Conservation (phyloP, 92 coral and sea anemone species). For the Virgularia gustaviana region DNA sequence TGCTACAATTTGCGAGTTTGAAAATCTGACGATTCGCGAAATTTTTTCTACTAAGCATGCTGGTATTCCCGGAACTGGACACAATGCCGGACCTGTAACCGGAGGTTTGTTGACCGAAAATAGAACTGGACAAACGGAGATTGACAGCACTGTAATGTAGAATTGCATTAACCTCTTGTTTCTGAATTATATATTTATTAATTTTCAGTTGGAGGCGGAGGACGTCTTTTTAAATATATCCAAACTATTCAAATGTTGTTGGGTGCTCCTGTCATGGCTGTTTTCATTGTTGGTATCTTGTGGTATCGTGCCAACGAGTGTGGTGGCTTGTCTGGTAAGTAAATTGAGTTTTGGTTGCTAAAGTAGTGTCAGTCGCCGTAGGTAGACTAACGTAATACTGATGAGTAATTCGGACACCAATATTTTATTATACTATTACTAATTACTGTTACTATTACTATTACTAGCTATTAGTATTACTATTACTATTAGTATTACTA, state of each 20-base stretch:
- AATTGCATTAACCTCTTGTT: background rate
- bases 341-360: background rate
- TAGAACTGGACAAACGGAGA: too few relatives aligned
- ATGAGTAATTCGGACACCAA: background rate
- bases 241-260: conserved; percentile 22
- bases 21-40: too few relatives aligned
- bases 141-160: too few relatives aligned
- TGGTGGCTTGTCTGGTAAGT: conserved; percentile 19
- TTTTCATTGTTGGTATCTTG: conserved; percentile 11
- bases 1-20: too few relatives aligned
- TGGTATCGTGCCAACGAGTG: conserved; percentile 8
- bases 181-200: background rate
- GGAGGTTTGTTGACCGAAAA: too few relatives aligned
- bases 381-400: background rate
- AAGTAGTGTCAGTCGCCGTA: background rate
- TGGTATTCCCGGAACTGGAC: too few relatives aligned
- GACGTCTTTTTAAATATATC: conserved; percentile 9
- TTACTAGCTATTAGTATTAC: too few relatives aligned
- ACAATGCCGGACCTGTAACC: too few relatives aligned
- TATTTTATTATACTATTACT: background rate
- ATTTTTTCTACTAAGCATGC: too few relatives aligned
- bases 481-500: too few relatives aligned
- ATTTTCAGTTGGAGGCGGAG: conserved; percentile 23
- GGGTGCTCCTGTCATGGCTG: conserved; percentile 22
- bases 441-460: too few relatives aligned